Conservation (phyloP, 2,113 vertebrate genomes). For the Theristicus caerulescens region DNA sequence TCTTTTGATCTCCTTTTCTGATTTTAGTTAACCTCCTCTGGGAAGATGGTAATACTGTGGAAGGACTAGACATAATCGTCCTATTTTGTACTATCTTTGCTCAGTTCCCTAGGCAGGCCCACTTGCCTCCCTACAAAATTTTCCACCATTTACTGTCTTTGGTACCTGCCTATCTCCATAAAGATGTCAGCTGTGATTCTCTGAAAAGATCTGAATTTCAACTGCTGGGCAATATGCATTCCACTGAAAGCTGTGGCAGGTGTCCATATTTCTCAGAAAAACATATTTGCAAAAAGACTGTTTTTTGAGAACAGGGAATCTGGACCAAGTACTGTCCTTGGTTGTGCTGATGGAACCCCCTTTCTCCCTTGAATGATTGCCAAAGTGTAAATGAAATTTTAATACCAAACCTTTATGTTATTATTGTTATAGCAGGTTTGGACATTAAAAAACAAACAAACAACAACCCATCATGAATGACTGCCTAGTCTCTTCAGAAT, state of each 20-base stretch:
- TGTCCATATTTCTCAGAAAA: background rate
- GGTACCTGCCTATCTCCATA: background rate
- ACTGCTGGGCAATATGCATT: background rate
- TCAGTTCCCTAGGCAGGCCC: background rate
- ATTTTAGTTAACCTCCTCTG: background rate
- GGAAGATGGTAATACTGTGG: background rate
- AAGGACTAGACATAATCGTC: background rate
- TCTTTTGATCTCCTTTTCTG: background rate
- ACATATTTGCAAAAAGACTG: background rate
- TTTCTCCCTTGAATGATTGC: background rate
- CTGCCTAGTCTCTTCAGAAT: background rate
- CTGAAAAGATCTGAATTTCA: background rate
- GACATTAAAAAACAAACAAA: background rate
- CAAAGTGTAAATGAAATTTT: background rate
- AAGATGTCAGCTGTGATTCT: background rate
- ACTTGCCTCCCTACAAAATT: background rate
- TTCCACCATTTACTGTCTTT: background rate
- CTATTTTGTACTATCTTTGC: background rate
- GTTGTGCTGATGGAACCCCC: background rate
- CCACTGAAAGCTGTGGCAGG: background rate
- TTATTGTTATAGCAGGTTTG: background rate
- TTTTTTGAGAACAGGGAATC: background rate
- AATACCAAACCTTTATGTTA: background rate
- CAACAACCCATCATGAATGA: background rate
- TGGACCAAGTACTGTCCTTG: background rate